Evolutionary conservation across 2,888 invertebrate genomes (phyloP), one percentile per base, ranked within the genome.

Genomic region (Bombylius major): DNA sequence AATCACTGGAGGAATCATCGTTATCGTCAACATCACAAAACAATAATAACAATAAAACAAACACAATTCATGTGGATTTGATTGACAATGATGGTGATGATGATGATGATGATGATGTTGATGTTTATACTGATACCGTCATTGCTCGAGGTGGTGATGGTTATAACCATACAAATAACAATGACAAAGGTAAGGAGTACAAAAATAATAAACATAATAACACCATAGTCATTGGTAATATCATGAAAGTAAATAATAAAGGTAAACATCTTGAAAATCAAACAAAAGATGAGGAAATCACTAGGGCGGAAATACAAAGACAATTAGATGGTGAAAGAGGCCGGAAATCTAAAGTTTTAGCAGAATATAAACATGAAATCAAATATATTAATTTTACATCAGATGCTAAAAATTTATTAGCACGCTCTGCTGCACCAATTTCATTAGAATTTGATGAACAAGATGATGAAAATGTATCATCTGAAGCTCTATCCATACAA

Each of bases 301-400:
- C 52, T 39, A 55, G 57, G 49, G 57, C 57, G 49, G 51, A 56
- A 57, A 57, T 57, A 39, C 56, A 56, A 51, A 50, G 51, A 36
- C 59, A 59, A 47, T 54, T 59, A 12, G 54, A 53, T 45, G 56
- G 55, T 50, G 70, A 71, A 50, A 66, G 69, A 5, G 65, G 66
- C n/a, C 63, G 72, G 32, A 70, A 71, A 59, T 70, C 72, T 3
- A 72, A 72, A 58, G 59, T 57, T n/a, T 66, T 68, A 11, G 65
- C 69, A n/a, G 72, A 71, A 52, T 72, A 70, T 54, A 69, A 69
- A 56, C 67, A 70, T 61, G 67, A 68, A 48, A 63, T 67, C 59
- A 69, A 66, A 53, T 66, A 66, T 31, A 69, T 69, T 4, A 71
- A 72, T 55, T 69, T 65, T 61, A 69, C 71, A 45, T 62, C 67